Evolutionary conservation across 2,113 vertebrate species (phyloP).

Genomic region (Vireo altiloquus): DNA sequence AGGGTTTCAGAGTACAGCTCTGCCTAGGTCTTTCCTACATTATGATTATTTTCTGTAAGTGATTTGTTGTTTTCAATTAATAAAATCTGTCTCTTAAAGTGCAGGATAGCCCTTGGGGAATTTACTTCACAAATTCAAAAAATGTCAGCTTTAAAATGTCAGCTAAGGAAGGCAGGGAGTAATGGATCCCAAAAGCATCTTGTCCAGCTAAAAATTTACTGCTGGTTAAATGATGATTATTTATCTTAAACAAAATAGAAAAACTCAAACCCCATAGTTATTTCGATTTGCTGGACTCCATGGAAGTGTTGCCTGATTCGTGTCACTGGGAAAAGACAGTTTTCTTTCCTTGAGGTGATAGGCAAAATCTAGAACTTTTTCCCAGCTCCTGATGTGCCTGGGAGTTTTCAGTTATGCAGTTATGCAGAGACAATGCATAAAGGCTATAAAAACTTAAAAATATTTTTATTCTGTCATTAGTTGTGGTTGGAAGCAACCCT

Average conservation of each 20-base stretch:
- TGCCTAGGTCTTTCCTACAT: conserved; percentile 53
- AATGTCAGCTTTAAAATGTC: conserved; percentile 3
- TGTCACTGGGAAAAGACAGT: background rate
- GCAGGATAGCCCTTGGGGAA: conserved; percentile 59
- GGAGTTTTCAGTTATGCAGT: background rate
- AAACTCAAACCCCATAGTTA: background rate
- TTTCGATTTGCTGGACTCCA: background rate
- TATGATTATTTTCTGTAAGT: conserved; percentile 62
- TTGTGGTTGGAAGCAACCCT: background rate
- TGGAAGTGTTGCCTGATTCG: background rate
- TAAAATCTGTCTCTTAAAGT: conserved; percentile 65
- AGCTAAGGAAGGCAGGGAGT: background rate
- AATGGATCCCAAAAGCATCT: conserved; percentile 27
- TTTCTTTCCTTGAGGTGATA: background rate
- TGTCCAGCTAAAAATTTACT: background rate
- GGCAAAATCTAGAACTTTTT: background rate
- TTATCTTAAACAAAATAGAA: background rate
- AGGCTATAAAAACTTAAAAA: background rate
- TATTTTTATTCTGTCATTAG: background rate
- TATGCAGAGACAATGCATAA: background rate
- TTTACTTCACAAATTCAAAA: conserved; percentile 63
- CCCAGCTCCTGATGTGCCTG: background rate
- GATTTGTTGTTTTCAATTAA: conserved; percentile 74
- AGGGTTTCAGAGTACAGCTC: conserved; percentile 51
- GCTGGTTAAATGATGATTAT: background rate